These are phyloP conservation scores for Actinia tenebrosa DNA, from an alignment of 64 coral and sea anemone genomes.

Conservation along the genomic window DNA sequence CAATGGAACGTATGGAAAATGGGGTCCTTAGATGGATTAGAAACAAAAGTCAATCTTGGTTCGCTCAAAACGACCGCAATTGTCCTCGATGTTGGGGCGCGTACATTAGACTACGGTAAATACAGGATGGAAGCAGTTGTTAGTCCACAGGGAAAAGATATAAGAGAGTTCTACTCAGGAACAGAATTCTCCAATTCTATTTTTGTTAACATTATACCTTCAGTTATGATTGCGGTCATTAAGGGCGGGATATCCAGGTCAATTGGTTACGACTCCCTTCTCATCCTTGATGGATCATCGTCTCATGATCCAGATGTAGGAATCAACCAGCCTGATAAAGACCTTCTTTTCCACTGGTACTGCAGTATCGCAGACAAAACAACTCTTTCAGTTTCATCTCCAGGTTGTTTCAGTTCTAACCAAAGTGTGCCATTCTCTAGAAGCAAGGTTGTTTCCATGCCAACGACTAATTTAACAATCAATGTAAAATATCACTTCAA, in stretches of 20 bases:
- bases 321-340: neutral
- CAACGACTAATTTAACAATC: neutral
- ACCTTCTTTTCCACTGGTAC: slow-evolving; percentile 4
- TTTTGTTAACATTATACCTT: slow-evolving; percentile 20
- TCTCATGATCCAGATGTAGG: slow-evolving; percentile 27
- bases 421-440: slow-evolving; percentile 3
- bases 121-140: neutral
- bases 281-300: neutral
- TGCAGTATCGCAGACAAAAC: neutral
- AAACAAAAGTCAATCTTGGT: too few relatives aligned
- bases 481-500: slow-evolving; percentile 7
- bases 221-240: slow-evolving; percentile 6
- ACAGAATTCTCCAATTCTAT: neutral
- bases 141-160: neutral
- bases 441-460: neutral
- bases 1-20: slow-evolving; percentile 3
- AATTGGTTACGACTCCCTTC: slow-evolving; percentile 1
- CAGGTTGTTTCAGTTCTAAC: slow-evolving; percentile 24
- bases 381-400: neutral
- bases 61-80: too few relatives aligned
- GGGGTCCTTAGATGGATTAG: neutral
- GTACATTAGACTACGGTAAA: slow-evolving; percentile 2
- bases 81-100: neutral
- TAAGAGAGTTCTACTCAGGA: neutral
- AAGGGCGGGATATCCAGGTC: slow-evolving; percentile 3